A percentile compares a stretch with the other conserved stretches of the same genome.
Conservation (phyloP, 2,888 invertebrate genomes). For the Philereme vetulata region DNA sequence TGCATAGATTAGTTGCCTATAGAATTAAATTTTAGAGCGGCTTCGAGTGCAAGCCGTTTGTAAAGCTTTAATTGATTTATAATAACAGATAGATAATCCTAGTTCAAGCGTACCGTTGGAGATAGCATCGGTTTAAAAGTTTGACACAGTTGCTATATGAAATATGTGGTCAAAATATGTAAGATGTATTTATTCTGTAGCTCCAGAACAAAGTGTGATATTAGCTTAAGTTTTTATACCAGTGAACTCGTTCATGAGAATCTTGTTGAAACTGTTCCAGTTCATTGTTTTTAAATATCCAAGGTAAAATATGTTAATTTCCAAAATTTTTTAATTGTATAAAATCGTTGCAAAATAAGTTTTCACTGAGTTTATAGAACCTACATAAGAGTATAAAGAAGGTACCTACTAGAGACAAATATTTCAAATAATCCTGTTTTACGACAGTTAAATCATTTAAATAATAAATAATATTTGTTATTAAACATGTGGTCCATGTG, state of each 20-base stretch:
- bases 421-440: too few relatives aligned
- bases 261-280: background rate
- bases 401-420: too few relatives aligned
- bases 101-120: slow-evolving; percentile 52
- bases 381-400: too few relatives aligned
- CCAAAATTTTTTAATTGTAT: background rate
- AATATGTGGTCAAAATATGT: slow-evolving; percentile 43
- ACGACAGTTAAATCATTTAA: too few relatives aligned
- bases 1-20: slow-evolving; percentile 70
- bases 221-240: slow-evolving; percentile 61
- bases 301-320: too few relatives aligned
- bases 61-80: slow-evolving; percentile 76
- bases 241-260: slow-evolving; percentile 36
- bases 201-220: slow-evolving; percentile 73
- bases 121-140: slow-evolving; percentile 48
- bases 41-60: slow-evolving; percentile 64
- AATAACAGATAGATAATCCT: slow-evolving; percentile 50
- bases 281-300: background rate
- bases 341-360: background rate
- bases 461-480: too few relatives aligned
- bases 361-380: background rate
- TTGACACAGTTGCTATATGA: slow-evolving; percentile 40
- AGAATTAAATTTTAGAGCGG: slow-evolving; percentile 59
- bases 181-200: slow-evolving; percentile 35
- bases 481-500: too few relatives aligned